Evolutionary conservation across 2,888 invertebrate genomes (phyloP), one percentile per base, ranked within the genome.

Genomic region (Rapana venosa): DNA sequence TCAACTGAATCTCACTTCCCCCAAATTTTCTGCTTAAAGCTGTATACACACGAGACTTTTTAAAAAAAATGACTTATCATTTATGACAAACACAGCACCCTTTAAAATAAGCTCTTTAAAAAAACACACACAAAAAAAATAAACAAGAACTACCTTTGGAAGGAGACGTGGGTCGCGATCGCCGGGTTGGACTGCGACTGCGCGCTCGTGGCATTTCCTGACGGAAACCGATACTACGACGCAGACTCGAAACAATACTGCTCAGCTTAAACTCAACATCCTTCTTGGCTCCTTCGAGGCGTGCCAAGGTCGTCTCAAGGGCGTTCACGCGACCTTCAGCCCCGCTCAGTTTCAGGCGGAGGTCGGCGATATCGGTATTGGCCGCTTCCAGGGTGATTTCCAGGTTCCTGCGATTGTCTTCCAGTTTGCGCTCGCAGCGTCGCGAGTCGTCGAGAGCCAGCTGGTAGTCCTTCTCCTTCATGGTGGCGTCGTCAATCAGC

Each of bases 361-460:
- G 92, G 95, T 98, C 98, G 95, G 92, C 93, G 70, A 98, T 97
- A 96, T 99, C 98, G 94, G 98, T 98, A 0, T 98, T 98, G 15
- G 98, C 98, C 95, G 98, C 98, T 0, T 98, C 98, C 47, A 99
- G 97, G 2, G 93, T 91, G 56, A 98, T 98, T 97, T 99, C 99
- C 91, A 99, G 96, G 96, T 98, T 98, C 94, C 98, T 98, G 94
- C 98, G 98, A 92, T 98, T 98, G 95, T 99, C 99, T 96, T 98
- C 98, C 70, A 99, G 96, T 88, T 98, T 98, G 93, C 98, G 97
- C 96, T 99, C 98, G 89, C 98, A 97, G 0, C 97, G 97, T 32
- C 98, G 97, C 91, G 98, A 97, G 95, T 99, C 99, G 95, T 99
- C 99, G 81, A 99, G 97, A 58, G 98, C 97, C 4, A 98, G 97